A percentile compares a stretch with the other conserved stretches of the same genome.
Evolutionary conservation across 2,797 vertebrate species (phyloP).

Genomic region (Tolypeutes matacus): DNA sequence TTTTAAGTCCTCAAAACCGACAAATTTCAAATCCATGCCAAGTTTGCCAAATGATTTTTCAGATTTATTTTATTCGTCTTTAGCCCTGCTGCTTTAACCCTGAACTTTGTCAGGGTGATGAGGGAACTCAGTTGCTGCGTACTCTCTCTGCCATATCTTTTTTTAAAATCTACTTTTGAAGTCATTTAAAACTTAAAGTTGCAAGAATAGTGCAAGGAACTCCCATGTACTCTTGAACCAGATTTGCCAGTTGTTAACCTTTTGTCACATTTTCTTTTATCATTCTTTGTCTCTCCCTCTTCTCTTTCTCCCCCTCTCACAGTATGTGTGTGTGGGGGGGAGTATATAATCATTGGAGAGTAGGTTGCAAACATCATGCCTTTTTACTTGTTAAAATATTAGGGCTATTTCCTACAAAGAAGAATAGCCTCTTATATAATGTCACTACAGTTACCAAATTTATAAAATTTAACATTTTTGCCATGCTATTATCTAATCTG

Average conservation of each 20-base stretch:
- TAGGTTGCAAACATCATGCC: rapidly evolving
- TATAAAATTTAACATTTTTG: neutral
- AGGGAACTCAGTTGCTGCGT: rapidly evolving
- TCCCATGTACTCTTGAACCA: neutral
- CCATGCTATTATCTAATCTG: rapidly evolving
- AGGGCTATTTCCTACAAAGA: too few relatives aligned
- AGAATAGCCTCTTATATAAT: neutral
- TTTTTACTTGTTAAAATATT: neutral
- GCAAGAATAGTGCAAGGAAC: neutral
- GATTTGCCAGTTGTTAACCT: neutral
- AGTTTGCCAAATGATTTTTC: neutral
- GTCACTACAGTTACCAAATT: too few relatives aligned
- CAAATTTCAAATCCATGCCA: neutral
- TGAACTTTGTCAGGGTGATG: too few relatives aligned
- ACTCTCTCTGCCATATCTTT: neutral
- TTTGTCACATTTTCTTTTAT: neutral
- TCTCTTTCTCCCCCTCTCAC: neutral
- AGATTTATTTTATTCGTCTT: neutral
- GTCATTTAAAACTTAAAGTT: neutral
- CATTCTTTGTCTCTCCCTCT: neutral
- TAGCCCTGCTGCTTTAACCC: neutral
- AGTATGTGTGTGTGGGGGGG: neutral
- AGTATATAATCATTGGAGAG: neutral
- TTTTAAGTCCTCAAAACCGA: neutral
- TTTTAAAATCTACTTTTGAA: neutral